These are phyloP conservation scores for Epistrophe grossulariae DNA, from an alignment of 2,888 invertebrate genomes.

Conservation along the genomic window DNA sequence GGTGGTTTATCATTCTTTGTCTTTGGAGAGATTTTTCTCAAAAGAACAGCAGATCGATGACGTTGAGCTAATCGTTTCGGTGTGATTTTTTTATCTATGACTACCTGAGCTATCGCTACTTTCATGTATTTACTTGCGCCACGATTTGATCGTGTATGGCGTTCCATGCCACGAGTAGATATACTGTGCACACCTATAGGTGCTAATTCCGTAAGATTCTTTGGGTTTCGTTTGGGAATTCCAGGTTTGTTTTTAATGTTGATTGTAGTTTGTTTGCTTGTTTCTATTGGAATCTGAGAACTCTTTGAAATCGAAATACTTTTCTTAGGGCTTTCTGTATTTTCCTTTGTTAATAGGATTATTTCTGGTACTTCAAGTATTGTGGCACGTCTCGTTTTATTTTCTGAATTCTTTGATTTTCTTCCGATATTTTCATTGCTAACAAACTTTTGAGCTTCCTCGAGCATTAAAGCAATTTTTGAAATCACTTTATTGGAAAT, in stretches of 20 bases:
- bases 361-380: not conserved
- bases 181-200: constrained; percentile 50
- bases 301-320: not conserved
- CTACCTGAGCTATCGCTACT: constrained; percentile 51
- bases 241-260: constrained; percentile 5
- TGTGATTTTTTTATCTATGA: constrained; percentile 9
- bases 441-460: constrained; percentile 58
- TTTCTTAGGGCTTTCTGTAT: not conserved
- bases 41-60: not conserved
- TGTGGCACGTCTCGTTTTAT: not conserved
- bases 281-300: not conserved
- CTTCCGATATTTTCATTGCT: constrained; percentile 12
- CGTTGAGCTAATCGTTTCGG: not conserved
- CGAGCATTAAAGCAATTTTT: constrained; percentile 11
- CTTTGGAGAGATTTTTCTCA: not conserved
- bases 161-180: constrained; percentile 57
- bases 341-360: not conserved
- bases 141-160: constrained; percentile 61
- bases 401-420: not conserved
- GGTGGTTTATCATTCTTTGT: constrained; percentile 31
- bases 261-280: not conserved
- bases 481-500: not conserved
- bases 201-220: constrained; percentile 36
- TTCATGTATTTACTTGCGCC: constrained; percentile 63
- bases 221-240: constrained; percentile 7